Conservation (phyloP, 2,797 vertebrate species). For the Argentina silus region DNA sequence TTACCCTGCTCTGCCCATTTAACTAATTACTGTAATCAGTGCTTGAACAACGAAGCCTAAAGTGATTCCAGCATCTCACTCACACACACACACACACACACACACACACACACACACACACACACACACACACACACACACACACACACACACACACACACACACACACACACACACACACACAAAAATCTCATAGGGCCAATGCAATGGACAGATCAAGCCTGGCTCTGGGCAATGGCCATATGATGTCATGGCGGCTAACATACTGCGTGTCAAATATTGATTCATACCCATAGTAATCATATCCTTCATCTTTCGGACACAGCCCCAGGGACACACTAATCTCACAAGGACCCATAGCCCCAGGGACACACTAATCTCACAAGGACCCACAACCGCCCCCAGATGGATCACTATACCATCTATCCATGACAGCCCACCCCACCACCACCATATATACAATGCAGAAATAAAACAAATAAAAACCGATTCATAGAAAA, state of each 20-base stretch:
- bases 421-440: conserved; percentile 28
- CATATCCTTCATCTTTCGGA: not conserved
- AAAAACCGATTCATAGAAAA: too few relatives aligned
- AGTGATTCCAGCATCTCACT: not conserved
- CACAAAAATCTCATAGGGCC: not conserved
- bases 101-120: too few relatives aligned
- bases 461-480: too few relatives aligned
- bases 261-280: not conserved
- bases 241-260: conserved; percentile 24
- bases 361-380: not conserved
- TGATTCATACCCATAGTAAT: not conserved
- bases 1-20: too few relatives aligned
- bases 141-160: not conserved
- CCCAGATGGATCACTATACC: conserved; percentile 26
- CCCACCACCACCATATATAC: too few relatives aligned
- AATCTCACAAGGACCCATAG: conserved; percentile 23
- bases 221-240: conserved; percentile 20
- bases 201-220: conserved; percentile 12
- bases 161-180: too few relatives aligned
- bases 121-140: not conserved
- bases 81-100: not conserved
- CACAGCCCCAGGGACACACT: not conserved
- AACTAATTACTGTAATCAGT: not conserved
- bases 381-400: conserved; percentile 18
- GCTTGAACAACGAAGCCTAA: not conserved